These are phyloP conservation scores for Felis chaus DNA, from an alignment of 2,113 vertebrate species.

Conservation along the genomic window DNA sequence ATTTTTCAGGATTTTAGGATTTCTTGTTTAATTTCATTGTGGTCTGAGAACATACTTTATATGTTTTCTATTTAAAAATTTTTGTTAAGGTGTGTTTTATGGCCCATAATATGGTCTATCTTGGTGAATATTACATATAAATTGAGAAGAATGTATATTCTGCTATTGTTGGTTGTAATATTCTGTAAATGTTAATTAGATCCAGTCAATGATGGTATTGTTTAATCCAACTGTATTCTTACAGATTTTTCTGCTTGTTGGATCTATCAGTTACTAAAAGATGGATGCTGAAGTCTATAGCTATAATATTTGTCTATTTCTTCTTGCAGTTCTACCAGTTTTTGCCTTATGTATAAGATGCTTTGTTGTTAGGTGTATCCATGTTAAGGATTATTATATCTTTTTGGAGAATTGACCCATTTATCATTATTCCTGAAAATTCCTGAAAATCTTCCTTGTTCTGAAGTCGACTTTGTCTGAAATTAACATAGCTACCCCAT, in stretches of 20 bases:
- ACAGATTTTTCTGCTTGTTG: neutral
- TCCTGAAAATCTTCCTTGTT: neutral
- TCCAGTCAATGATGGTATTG: neutral
- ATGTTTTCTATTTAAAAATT: neutral
- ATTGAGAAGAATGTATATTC: slow-evolving; percentile 8
- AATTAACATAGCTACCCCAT: neutral
- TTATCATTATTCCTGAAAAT: neutral
- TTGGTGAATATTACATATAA: neutral
- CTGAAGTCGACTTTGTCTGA: neutral
- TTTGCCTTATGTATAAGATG: neutral
- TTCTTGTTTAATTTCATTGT: slow-evolving; percentile 19
- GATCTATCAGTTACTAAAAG: neutral
- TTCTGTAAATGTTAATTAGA: neutral
- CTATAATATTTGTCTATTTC: neutral
- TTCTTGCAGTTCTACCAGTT: neutral
- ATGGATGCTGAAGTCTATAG: neutral
- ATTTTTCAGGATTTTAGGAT: neutral
- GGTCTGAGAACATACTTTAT: neutral
- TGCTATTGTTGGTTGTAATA: neutral
- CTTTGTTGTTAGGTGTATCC: neutral
- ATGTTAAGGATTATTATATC: neutral
- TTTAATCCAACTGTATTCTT: slow-evolving; percentile 2
- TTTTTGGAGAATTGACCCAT: neutral
- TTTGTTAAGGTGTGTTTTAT: neutral
- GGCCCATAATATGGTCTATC: neutral